Evolutionary conservation across 2,113 vertebrate species (phyloP), one percentile per base, ranked within the genome.

Genomic region (Chaenogobius annularis): DNA sequence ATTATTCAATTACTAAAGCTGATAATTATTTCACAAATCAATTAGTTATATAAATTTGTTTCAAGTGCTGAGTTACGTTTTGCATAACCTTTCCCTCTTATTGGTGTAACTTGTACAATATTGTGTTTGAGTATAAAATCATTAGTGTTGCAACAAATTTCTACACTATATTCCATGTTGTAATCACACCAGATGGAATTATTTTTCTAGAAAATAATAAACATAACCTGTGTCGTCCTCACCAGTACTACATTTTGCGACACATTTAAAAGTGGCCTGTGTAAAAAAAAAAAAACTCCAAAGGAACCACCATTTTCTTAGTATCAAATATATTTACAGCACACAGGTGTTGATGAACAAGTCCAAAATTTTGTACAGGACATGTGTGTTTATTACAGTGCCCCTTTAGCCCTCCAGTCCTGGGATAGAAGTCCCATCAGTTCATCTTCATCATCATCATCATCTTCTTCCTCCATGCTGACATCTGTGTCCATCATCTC

Each of bases 371-470:
- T 63, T 37, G 35, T 19, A 35, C 58, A 61, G 15, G 31, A 26
- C 14, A 61, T 2, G 14, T 35, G 6, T 22, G n/a, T 40, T 90
- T 92, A 99, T 22, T 95, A 89, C 61, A 98, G 91, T 66, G 95
- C 94, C 72, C 96, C 97, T 87, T 99, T 99, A 50, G 96, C 97
- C 71, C 98, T 90, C 98, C 98, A 99, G 90, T 99, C 97, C 61
- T 92, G 92, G 22, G 93, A 94, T 70, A 99, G 84, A 74, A 99
- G 90, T 68, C 96, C 94, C 81, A 97, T 92, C 66, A 99, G 74
- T 68, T 96, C 94, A 74, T 95, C 98, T 7, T 95, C 94, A 62
- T 97, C 92, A 35, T 90, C 92, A 31, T 97, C 92, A 31, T 91
- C 92, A 31, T 90, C 95, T 0, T 96, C 95, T n/a, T 96, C 94